Base-by-base conservation (phyloP, 1,140 invertebrate species). In the Bilobella aurantiaca region DNA sequence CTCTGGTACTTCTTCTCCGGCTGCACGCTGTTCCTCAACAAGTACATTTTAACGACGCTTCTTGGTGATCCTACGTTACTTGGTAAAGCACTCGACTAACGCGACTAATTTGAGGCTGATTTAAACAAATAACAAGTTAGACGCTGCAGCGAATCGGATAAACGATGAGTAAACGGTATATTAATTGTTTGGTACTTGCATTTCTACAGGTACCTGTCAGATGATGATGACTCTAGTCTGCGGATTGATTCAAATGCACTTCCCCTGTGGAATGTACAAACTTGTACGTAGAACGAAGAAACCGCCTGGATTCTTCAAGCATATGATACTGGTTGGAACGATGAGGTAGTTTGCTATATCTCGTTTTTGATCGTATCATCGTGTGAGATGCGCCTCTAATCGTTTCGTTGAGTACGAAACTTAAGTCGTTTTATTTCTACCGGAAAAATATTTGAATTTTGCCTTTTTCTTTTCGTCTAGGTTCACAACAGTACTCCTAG, bases 1-100 rank as follows among this genome's bases (percentile, higher is more conserved):
- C 75, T 89, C 32, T 90, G 88, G 87, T 90, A 89, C 72, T 80
- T 89, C 69, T 89, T 89, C 74, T 89, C 87, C 75, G 85, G 84
- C 5, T 85, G 84, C 74, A 91, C 89, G 3, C 78, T 91, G 42
- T 91, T 91, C 76, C 77, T 90, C 27, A 91, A 91, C 77, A 91
- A 91, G 75, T 90, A 90, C 73, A 89, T 91, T 74, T 76, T 91
- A 30, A 83, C 86, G 2, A 88, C 85, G 72, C 80, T 88, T 74
- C 81, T 85, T 74, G 87, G 86, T n/a, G 87, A 91, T 78, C 86
- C 88, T 3, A 86, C 85, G 53, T 77, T 91, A 56, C 78, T 91
- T 76, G 88, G 89, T 90, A 66, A 28, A n/a, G n/a, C n/a, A n/a
- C n/a, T n/a, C n/a, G n/a, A n/a, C n/a, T n/a, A n/a, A n/a, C n/a